Evolutionary conservation across 1,140 invertebrate species (phyloP), one percentile per base, ranked within the genome.

Genomic region (Cydia amplana): DNA sequence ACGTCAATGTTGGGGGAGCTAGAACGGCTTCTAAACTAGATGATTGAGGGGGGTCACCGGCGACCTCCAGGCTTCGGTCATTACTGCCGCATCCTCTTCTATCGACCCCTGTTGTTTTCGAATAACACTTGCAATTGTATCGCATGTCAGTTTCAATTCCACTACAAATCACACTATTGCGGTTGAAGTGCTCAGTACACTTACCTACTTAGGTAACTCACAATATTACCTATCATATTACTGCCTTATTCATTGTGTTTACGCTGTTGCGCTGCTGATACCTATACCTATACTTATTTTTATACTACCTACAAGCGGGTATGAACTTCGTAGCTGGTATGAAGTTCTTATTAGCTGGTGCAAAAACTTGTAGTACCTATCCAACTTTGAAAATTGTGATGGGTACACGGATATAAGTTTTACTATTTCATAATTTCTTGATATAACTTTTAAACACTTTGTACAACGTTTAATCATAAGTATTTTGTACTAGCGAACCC

Each of bases 21-120:
- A 40, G 32, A 40, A 70, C 65, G 65, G 65, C 55, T 60, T 70
- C 65, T 70, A 70, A 60, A 70, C 65, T 70, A 32, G 65, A 70
- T 70, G 65, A 70, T 70, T 70, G 65, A 40, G 7, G 32, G 65
- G 65, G 65, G 65, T 36, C 55, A 60, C 32, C 65, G 28, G 32
- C n/a, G 65, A 70, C 65, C 65, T 70, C 65, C 32, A 70, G 65
- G 65, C 28, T 67, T 36, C 55, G 18, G 28, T 67, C 28, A 70
- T 70, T 70, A 36, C 65, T 18, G 64, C 6, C 32, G 18, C 32
- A 70, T 70, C 65, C 65, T 70, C 32, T 43, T 70, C 65, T 40
- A 70, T 70, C 64, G 25, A 28, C 65, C 65, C 65, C n/a, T n/a
- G 16, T 40, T 36, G 32, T 36, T 36, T 36, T 70, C 32, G 55